These are phyloP conservation scores for Mormyrops boulengeri DNA, from an alignment of 2,797 vertebrate genomes.

Conservation along the genomic window DNA sequence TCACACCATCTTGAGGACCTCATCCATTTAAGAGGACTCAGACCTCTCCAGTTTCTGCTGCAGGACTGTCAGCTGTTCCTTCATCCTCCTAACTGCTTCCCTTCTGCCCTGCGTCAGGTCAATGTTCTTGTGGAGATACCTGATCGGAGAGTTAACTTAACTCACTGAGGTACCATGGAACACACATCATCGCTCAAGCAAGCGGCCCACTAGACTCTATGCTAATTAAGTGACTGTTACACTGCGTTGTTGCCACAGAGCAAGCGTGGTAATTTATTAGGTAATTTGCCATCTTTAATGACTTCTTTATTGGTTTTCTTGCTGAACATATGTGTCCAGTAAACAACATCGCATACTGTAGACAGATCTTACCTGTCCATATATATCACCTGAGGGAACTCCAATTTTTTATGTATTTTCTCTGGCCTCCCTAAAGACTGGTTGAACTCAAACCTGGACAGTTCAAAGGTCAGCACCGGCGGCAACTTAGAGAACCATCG, in stretches of 20 bases:
- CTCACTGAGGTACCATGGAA: neutral
- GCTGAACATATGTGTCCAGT: neutral
- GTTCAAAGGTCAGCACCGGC: slow-evolving; percentile 91
- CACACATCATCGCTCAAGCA: neutral
- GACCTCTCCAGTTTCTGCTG: slow-evolving; percentile 84
- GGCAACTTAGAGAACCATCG: slow-evolving; percentile 95
- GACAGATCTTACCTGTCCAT: slow-evolving; percentile 85
- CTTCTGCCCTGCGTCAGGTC: slow-evolving; percentile 76
- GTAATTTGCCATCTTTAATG: neutral
- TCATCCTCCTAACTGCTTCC: slow-evolving; percentile 74
- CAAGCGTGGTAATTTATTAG: neutral
- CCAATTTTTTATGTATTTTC: slow-evolving; percentile 96
- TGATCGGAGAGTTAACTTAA: slow-evolving; percentile 39
- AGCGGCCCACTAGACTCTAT: neutral
- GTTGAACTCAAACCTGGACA: slow-evolving; percentile 96
- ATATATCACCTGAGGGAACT: slow-evolving; percentile 86
- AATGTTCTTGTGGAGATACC: slow-evolving; percentile 87
- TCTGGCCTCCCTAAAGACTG: slow-evolving; percentile 91
- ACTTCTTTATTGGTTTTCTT: neutral
- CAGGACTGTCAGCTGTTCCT: slow-evolving; percentile 70
- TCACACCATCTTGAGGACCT: neutral
- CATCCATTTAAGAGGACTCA: too few relatives aligned
- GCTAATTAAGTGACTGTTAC: neutral
- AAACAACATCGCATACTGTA: neutral
- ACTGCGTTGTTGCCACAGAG: neutral